phyloP scores from a whole-genome alignment of 2,888 invertebrate genomes.

The Nephrocerus scutellatus region DNA sequence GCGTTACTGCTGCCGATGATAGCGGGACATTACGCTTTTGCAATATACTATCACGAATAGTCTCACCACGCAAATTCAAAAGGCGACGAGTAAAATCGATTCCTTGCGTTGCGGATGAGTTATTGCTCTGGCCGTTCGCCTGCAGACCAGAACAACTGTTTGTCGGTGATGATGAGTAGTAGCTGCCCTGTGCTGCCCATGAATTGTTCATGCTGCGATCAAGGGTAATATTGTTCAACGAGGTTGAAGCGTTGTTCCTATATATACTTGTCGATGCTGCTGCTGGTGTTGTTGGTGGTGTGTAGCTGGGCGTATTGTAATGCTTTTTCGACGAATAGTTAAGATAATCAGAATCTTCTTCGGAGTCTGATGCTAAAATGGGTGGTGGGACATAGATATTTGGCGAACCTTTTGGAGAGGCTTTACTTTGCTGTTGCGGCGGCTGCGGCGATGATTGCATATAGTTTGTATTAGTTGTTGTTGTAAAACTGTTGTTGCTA shows the following conservation, averaged over 20 bases:
- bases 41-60: conserved; percentile 24
- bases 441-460: conserved; percentile 7
- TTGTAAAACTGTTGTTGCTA: conserved; percentile 20
- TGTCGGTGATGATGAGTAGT: conserved; percentile 14
- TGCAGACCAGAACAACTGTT: conserved; percentile 43
- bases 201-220: conserved; percentile 17
- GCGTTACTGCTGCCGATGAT: too few relatives aligned
- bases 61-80: conserved; percentile 27
- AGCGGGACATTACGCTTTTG: conserved; percentile 11
- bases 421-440: conserved; percentile 15
- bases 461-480: conserved; percentile 15
- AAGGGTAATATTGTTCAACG: conserved; percentile 17
- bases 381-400: conserved; percentile 39
- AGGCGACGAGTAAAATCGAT: conserved; percentile 61
- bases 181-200: conserved; percentile 14
- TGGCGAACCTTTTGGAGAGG: conserved; percentile 21
- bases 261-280: conserved; percentile 16
- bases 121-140: conserved; percentile 58
- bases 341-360: conserved; percentile 27
- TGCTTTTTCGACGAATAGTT: conserved; percentile 23
- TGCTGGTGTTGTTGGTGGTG: conserved; percentile 14
- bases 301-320: conserved; percentile 16
- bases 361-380: conserved; percentile 34
- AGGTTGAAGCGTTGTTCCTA: too few relatives aligned
- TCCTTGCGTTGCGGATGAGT: too few relatives aligned